Base-by-base conservation (phyloP, 2,797 vertebrate genomes). In the Amazona finschi region DNA sequence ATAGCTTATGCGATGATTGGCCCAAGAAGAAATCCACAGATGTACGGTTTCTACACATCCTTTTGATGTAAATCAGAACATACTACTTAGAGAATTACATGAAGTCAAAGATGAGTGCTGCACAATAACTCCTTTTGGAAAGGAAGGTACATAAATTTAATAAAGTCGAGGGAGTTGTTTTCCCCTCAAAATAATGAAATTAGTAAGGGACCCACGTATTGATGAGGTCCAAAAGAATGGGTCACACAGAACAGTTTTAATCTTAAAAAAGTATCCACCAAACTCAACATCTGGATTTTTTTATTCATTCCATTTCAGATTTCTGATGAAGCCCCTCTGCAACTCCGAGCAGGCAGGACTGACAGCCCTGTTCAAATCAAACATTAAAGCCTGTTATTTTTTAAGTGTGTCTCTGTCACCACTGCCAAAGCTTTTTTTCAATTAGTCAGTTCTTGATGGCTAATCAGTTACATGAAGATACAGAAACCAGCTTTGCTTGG, bases 401-500 rank as follows among this genome's bases (percentile, higher is more conserved):
- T 19, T 6, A 53, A 72, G n/a, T 0, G 77, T 46, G 38, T 85
- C 53, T 49, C 27, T 15, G 28, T 61, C 33, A 19, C 43, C 25
- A 57, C 55, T 86, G 60, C 52, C 47, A 86, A 83, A 83, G 28
- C 30, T 74, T 41, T 50, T 75, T 78, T 75, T 58, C 64, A 64
- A 1, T 86, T 76, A 72, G 21, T 46, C 31, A 25, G 15, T 83
- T 79, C 39, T 60, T 58, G 60, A 33, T n/a, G 28, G 64, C 77
- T 89, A 38, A 75, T 71, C 28, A 65, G 38, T 74, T 71, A 82
- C 58, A 31, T 0, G 2, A 79, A 36, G 76, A 89, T 86, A 91
- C 21, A 75, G 58, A 95, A 93, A 78, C 38, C 73, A 79, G 49
- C 52, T 91, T 57, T 47, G 19, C 60, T 64, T 75, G 67, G 25